Evolutionary conservation across 2,888 invertebrate species (phyloP), one percentile per base, ranked within the genome.

Genomic region (Xanthia togata): DNA sequence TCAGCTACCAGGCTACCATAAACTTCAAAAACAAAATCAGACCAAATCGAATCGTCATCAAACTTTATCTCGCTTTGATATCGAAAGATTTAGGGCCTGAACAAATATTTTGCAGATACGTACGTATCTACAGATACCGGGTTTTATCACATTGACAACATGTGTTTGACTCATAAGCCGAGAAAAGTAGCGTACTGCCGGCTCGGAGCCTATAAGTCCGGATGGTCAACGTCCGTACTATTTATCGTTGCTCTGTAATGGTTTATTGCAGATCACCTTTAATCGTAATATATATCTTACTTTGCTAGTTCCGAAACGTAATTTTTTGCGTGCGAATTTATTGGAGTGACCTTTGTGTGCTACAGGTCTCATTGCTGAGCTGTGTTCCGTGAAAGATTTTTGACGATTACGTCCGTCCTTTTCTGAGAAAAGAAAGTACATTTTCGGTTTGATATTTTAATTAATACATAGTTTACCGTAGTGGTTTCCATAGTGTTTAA

Each of bases 201-300:
- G 57, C 11, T 75, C 74, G 71, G 67, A 87, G 82, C 85, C 84
- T 82, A 71, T 89, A 84, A 88, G 84, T 74, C 81, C 78, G 72
- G 50, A 57, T 79, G 88, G 88, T 88, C 89, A 88, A 78, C 81
- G 76, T 70, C 76, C 76, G 72, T 38, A 79, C 84, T 89, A 89
- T 88, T 86, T 88, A 89, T 89, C 86, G 88, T 87, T 84, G 62
- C 59, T 81, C 78, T 73, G 70, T 83, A 87, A 89, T 88, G 72
- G 81, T 87, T 89, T 87, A 85, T 84, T 81, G 81, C 77, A 84
- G 79, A 85, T 76, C 82, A 76, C 83, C 84, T 88, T 86, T 88
- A 86, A 85, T 84, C 78, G 82, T 86, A 76, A 88, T 88, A 84
- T 85, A 84, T 88, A 74, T 77, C 84, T 89, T 81, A 83, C 76